Base-by-base conservation (phyloP, 2,797 vertebrate genomes). In the Myripristis murdjan region DNA sequence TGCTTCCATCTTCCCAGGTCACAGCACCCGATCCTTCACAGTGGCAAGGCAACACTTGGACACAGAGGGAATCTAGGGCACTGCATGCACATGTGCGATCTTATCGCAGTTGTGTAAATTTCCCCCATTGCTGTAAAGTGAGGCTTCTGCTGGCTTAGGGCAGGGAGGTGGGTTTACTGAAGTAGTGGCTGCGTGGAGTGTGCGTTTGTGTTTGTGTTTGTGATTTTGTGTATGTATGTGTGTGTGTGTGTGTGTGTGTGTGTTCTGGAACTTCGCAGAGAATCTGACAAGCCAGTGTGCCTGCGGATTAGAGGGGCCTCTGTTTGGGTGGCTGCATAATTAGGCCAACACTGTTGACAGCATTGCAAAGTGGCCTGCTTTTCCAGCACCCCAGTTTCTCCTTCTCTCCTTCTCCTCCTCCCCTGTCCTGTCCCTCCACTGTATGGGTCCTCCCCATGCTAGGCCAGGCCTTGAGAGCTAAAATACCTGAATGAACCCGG, bases 301-400 rank as follows among this genome's bases (percentile, higher is more conserved):
- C 83, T 78, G 80, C 82, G 73, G 89, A 92, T 91, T 87, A 88
- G 77, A 72, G 70, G 54, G 78, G 70, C 73, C 73, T 85, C 80
- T 79, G 77, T 93, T 91, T 92, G 91, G 89, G 89, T 91, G 89
- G 89, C 87, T 94, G 90, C 87, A 89, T 93, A 94, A 94, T 93
- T 91, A 91, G 90, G 92, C 86, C 91, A 89, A 84, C 85, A 86
- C 70, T 89, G 86, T 87, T 90, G 88, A 91, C 86, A 70, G 83
- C 66, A 52, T 72, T 73, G 72, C 63, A 89, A 85, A 85, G 66
- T 73, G 81, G 67, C 75, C 80, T 68, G 67, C 75, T 84, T 81
- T 77, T 62, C 56, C 49, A 64, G 41, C 53, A 33, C 60, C 10
- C 23, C 41, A 26, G 15, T 55, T 59, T 22, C 33, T 47, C 26